These are phyloP conservation scores for Chiroxiphia lanceolata DNA, from an alignment of 2,797 vertebrate genomes.

Conservation along the genomic window DNA sequence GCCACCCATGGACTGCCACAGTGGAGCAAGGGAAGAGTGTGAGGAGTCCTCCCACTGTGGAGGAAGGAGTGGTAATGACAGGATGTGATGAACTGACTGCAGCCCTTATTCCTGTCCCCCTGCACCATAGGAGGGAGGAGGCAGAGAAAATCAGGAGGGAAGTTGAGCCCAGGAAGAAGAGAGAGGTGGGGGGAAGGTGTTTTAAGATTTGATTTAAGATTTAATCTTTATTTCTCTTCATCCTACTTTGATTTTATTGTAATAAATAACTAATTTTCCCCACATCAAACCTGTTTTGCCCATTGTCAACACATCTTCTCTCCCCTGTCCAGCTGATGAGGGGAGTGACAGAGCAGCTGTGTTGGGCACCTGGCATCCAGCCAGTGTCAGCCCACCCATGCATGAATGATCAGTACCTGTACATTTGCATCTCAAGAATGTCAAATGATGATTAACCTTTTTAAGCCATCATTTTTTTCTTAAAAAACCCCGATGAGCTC, in stretches of 20 bases:
- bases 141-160: background rate
- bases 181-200: rapidly evolving
- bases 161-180: background rate
- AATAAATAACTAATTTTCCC: background rate
- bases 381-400: background rate
- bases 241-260: background rate
- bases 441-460: background rate
- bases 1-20: rapidly evolving
- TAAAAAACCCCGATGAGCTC: background rate
- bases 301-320: background rate
- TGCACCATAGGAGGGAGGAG: background rate
- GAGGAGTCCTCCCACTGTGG: background rate
- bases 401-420: background rate
- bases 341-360: background rate
- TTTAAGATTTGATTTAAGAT: background rate
- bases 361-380: background rate
- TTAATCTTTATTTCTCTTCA: background rate
- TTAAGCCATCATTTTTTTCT: background rate
- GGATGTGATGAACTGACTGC: background rate
- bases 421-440: conserved; percentile 1
- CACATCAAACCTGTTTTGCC: background rate
- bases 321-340: background rate
- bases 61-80: background rate
- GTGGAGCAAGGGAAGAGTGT: background rate
- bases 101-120: background rate